A percentile compares a stretch with the other conserved stretches of the same genome.
Conservation (phyloP, 2,113 vertebrate genomes). For the Rhinolophus ferrumequinum region DNA sequence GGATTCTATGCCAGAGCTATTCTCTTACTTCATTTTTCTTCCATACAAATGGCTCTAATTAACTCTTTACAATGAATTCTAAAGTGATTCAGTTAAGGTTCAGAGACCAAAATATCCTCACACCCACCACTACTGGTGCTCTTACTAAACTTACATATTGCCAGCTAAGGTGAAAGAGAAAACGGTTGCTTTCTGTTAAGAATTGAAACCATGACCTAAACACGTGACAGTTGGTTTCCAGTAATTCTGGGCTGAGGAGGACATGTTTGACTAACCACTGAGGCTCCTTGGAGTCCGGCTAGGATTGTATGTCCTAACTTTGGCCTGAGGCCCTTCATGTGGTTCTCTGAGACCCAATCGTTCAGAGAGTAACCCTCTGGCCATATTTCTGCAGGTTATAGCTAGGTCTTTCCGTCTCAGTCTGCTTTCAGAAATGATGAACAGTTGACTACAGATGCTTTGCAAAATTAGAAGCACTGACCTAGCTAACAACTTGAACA, state of each 20-base stretch:
- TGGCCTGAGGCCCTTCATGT: background rate
- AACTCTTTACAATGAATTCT: background rate
- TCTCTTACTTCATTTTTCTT: background rate
- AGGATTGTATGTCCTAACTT: background rate
- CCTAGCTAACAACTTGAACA: background rate
- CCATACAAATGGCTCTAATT: background rate
- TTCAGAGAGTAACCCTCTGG: slow-evolving; percentile 39
- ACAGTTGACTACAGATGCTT: background rate
- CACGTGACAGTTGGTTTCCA: background rate
- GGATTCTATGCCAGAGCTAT: background rate
- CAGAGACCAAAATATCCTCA: background rate
- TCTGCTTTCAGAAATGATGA: slow-evolving; percentile 50
- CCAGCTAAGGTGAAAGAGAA: background rate
- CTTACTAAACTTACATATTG: background rate
- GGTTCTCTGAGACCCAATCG: background rate
- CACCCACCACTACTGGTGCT: background rate
- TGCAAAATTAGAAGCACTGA: slow-evolving; percentile 54
- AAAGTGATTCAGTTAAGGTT: background rate
- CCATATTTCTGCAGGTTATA: slow-evolving; percentile 45
- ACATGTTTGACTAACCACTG: rapidly evolving
- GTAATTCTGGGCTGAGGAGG: background rate
- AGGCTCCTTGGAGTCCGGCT: background rate
- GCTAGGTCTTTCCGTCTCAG: background rate
- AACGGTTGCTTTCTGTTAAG: background rate
- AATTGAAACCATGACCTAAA: background rate